These are phyloP conservation scores for Aporophyla nigra DNA, from an alignment of 2,888 invertebrate species.

Conservation along the genomic window DNA sequence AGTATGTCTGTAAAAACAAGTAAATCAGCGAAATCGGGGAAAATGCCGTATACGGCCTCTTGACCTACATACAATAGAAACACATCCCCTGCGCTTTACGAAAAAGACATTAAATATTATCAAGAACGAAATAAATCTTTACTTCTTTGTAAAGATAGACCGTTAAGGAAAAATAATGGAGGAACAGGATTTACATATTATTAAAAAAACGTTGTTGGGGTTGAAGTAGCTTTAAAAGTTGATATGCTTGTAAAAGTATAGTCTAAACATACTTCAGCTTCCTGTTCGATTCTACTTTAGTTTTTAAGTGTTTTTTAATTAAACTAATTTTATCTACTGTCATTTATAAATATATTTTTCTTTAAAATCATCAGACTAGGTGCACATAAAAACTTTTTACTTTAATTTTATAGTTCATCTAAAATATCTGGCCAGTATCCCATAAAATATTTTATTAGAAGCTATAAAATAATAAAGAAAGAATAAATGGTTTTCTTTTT, in stretches of 20 bases:
- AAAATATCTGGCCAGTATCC: slow-evolving; percentile 21
- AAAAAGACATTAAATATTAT: slow-evolving; percentile 7
- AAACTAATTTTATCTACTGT: neutral
- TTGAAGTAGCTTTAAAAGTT: neutral
- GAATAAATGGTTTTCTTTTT: neutral
- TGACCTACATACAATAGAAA: neutral
- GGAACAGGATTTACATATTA: neutral
- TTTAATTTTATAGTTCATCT: slow-evolving; percentile 17
- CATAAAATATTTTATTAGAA: slow-evolving; percentile 38
- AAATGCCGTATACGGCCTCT: too few relatives aligned
- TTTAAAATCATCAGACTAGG: neutral
- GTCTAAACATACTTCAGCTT: neutral
- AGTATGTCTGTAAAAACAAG: too few relatives aligned
- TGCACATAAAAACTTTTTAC: slow-evolving; percentile 11
- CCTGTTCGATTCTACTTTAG: neutral
- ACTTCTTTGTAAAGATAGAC: slow-evolving; percentile 1
- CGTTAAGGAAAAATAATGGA: neutral
- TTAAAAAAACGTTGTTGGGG: neutral
- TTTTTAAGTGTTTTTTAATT: neutral
- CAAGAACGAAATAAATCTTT: neutral
- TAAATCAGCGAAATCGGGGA: too few relatives aligned
- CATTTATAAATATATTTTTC: neutral
- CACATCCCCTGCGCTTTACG: neutral
- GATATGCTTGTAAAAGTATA: neutral
- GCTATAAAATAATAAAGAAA: slow-evolving; percentile 30